These are phyloP conservation scores for Drosophila rhopaloa DNA, from an alignment of 1,140 invertebrate species.

Conservation along the genomic window DNA sequence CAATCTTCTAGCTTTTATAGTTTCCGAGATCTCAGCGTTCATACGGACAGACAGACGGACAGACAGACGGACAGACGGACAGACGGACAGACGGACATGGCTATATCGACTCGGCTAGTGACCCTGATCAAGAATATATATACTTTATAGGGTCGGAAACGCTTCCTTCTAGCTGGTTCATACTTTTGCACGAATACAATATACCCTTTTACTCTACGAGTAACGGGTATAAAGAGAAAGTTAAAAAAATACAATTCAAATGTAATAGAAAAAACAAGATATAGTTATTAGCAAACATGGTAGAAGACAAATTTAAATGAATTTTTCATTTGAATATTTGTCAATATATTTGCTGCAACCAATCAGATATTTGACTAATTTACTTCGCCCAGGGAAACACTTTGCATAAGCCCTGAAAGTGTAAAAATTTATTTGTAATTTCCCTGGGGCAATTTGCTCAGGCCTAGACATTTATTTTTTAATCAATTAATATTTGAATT, in stretches of 20 bases:
- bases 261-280: background rate
- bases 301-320: background rate
- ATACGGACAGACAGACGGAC: too few species aligned
- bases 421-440: background rate
- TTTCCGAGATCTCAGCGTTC: too few species aligned
- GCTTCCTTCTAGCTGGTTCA: too few species aligned
- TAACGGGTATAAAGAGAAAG: too few species aligned
- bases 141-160: too few species aligned
- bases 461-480: slow-evolving; percentile 13
- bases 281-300: background rate
- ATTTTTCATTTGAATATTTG: slow-evolving; percentile 12
- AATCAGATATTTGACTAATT: background rate
- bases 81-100: too few species aligned
- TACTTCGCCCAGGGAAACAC: slow-evolving; percentile 1
- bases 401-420: background rate
- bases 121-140: too few species aligned
- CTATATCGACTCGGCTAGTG: too few species aligned
- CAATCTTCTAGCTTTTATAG: too few species aligned
- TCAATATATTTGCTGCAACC: slow-evolving; percentile 1
- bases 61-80: too few species aligned
- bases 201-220: too few species aligned
- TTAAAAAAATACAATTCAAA: slow-evolving; percentile 6
- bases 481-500: slow-evolving; percentile 18
- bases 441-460: background rate
- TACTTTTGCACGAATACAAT: too few species aligned